Evolutionary conservation across 2,113 vertebrate species (phyloP).

Genomic region (Apaloderma vittatum): DNA sequence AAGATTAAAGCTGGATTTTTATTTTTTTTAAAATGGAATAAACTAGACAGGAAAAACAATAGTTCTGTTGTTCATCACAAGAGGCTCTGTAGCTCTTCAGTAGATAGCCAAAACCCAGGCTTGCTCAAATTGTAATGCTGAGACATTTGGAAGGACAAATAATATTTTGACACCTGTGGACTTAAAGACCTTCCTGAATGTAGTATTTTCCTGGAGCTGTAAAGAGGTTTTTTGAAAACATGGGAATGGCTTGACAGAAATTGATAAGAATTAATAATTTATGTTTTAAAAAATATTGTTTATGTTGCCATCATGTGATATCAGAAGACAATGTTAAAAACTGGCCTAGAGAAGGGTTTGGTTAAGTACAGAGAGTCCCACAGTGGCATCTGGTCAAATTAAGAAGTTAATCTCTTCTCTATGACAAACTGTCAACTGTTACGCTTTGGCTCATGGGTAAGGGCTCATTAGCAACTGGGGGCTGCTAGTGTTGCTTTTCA

Average conservation of each 20-base stretch:
- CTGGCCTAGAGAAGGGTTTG: not conserved
- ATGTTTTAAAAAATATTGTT: not conserved
- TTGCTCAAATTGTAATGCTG: not conserved
- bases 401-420: not conserved
- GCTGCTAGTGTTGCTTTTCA: not conserved
- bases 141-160: not conserved
- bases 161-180: not conserved
- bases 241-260: not conserved
- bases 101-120: not conserved
- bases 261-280: not conserved
- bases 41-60: not conserved
- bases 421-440: not conserved
- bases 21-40: not conserved
- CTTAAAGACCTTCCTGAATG: not conserved
- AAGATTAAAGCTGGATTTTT: not conserved
- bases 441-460: not conserved
- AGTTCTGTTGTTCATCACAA: not conserved
- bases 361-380: not conserved
- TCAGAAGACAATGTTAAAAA: not conserved
- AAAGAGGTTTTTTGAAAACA: not conserved
- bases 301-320: not conserved
- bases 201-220: not conserved
- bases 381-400: not conserved
- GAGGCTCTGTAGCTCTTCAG: not conserved
- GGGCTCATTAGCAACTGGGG: not conserved